A percentile compares a stretch with the other conserved stretches of the same genome.
Conservation (phyloP, 2,888 invertebrate genomes). For the Brachypalpus laphriformis region DNA sequence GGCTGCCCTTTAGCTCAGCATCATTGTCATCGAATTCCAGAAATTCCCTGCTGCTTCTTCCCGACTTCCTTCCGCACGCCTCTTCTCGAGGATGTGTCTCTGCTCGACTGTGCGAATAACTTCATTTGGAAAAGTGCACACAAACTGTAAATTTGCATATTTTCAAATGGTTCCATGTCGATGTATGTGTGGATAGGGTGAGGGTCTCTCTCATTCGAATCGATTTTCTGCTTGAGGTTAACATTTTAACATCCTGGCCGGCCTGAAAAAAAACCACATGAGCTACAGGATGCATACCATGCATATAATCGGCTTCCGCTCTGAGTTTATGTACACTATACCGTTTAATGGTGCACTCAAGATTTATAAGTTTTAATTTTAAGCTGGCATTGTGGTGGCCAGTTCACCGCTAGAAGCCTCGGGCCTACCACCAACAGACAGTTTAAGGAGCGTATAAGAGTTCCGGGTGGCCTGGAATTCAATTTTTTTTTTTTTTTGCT, state of each 20-base stretch:
- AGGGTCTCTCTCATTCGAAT: conserved; percentile 10
- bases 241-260: conserved; percentile 23
- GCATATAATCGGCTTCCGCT: conserved; percentile 56
- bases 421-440: conserved; percentile 31
- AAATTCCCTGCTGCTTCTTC: conserved; percentile 12
- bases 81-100: background rate
- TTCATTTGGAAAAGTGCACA: conserved; percentile 69
- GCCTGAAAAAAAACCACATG: conserved; percentile 47
- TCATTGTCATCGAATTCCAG: conserved; percentile 57
- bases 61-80: background rate
- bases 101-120: conserved; percentile 60
- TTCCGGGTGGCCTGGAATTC: background rate
- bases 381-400: conserved; percentile 23
- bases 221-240: conserved; percentile 62
- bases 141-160: conserved; percentile 69
- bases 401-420: conserved; percentile 18
- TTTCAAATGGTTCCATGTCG: conserved; percentile 36
- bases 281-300: conserved; percentile 14
- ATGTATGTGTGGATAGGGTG: conserved; percentile 8
- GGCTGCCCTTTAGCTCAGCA: background rate
- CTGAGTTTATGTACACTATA: conserved; percentile 61
- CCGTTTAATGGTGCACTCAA: conserved; percentile 68
- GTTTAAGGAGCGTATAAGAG: conserved; percentile 7
- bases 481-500: background rate
- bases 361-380: conserved; percentile 73